Evolutionary conservation across 2,113 vertebrate species (phyloP), one percentile per base, ranked within the genome.

Genomic region (Calonectris borealis): DNA sequence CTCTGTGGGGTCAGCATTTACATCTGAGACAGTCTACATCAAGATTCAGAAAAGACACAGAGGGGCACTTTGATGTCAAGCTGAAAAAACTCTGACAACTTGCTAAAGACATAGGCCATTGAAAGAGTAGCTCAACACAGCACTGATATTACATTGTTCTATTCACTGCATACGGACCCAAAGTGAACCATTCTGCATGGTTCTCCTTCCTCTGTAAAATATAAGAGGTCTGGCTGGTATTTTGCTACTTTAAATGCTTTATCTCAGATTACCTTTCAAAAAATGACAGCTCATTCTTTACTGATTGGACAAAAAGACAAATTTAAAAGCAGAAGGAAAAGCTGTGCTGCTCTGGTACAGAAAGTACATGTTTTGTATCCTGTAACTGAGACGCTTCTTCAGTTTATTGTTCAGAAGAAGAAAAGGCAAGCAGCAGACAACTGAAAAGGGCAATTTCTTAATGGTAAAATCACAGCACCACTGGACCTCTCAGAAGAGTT

Each of bases 391-490:
- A 48, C 42, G 79, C 32, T 58, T 86, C 70, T 85, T 55, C 55
- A 48, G 54, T 81, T 94, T 87, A 70, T 80, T 95, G 40, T n/a
- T 82, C 54, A 55, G 55, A 76, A 54, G 18, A 97, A 88, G 83
- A 72, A 84, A 86, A 92, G 52, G 55, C 0, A 9, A 88, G 29
- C 22, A 31, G 81, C 62, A 93, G 58, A 70, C 48, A 95, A 77
- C 48, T 20, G 70, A 85, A 93, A 96, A 95, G 72, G 40, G 27
- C 62, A 61, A 36, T 66, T 97, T 92, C 38, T 90, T 92, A 83
- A 85, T 22, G 42, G 70, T 20, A 79, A 86, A 92, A 94, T 90
- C 40, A 83, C 62, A 51, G 10, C 48, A 75, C 18, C 69, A 25
- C 18, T 17, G 32, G 61, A 65, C 89, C 71, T 38, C 62, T 85